These are phyloP conservation scores for Chironomus tepperi DNA, from an alignment of 1,140 invertebrate species.

Conservation along the genomic window DNA sequence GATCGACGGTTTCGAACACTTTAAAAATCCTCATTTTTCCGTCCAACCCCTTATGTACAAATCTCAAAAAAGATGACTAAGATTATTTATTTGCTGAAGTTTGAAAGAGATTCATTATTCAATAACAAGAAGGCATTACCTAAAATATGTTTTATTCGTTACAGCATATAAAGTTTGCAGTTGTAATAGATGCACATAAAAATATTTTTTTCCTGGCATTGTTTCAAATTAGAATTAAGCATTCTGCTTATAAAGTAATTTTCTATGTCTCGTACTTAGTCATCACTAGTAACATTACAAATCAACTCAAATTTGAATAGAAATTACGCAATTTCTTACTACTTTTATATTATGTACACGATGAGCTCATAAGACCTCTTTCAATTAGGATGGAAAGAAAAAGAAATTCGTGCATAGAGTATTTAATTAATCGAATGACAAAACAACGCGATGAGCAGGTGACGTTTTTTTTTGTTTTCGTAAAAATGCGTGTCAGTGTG, in stretches of 20 bases:
- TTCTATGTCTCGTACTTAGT: too few species aligned
- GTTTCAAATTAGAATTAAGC: background rate
- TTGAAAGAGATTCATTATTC: too few species aligned
- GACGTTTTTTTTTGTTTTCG: background rate
- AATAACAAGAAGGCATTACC: too few species aligned
- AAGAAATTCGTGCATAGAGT: background rate
- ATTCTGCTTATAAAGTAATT: background rate
- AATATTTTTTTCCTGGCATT: background rate
- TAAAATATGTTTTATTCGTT: too few species aligned
- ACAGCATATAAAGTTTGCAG: too few species aligned
- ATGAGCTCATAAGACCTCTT: background rate
- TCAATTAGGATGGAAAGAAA: background rate
- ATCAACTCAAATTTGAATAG: background rate
- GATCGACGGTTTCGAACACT: too few species aligned
- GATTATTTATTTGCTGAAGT: too few species aligned
- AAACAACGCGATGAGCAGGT: background rate
- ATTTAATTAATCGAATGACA: conserved; percentile 9
- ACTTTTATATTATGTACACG: background rate
- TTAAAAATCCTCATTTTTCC: too few species aligned
- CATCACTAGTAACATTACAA: too few species aligned
- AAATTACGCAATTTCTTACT: background rate
- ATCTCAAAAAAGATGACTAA: too few species aligned
- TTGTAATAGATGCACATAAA: background rate
- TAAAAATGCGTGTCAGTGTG: background rate
- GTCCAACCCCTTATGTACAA: too few species aligned